Conservation (phyloP, 2,797 vertebrate genomes). For the Adelosebastes latens region DNA sequence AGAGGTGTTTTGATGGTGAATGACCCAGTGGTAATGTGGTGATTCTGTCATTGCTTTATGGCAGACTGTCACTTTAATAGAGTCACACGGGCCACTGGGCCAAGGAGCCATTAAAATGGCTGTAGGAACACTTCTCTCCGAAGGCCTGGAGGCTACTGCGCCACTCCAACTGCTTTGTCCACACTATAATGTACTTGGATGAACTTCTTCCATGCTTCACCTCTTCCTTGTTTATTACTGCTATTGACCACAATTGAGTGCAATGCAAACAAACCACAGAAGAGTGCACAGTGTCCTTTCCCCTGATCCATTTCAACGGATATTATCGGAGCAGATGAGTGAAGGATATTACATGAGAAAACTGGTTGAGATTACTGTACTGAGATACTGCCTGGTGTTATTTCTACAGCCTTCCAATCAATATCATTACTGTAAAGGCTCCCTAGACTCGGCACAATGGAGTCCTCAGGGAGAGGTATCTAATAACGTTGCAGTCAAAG, state of each 20-base stretch:
- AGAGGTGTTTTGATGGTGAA: conserved; percentile 54
- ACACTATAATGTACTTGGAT: conserved; percentile 23
- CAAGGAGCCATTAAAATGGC: conserved; percentile 50
- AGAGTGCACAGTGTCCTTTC: neutral
- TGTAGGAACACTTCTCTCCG: conserved; percentile 42
- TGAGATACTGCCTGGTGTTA: conserved; percentile 38
- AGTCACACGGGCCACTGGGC: conserved; percentile 61
- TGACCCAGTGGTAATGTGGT: conserved; percentile 70
- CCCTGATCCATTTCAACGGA: conserved; percentile 13
- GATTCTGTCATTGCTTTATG: conserved; percentile 71
- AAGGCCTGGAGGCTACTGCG: conserved; percentile 30
- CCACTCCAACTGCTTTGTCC: conserved; percentile 10
- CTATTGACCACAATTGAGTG: conserved; percentile 27
- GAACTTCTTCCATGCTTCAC: conserved; percentile 4
- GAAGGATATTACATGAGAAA: conserved; percentile 22
- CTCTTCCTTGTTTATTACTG: conserved; percentile 7
- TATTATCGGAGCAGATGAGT: conserved; percentile 26
- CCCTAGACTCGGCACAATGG: conserved; percentile 39
- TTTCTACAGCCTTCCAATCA: conserved; percentile 60
- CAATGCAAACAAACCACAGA: conserved; percentile 32
- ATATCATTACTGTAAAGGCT: conserved; percentile 67
- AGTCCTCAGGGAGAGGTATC: conserved; percentile 44
- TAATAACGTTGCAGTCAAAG: conserved; percentile 58
- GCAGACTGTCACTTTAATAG: conserved; percentile 74
- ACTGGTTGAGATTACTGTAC: conserved; percentile 17